Base-by-base conservation (phyloP, 2,797 vertebrate genomes). In the Anguilla obscura region DNA sequence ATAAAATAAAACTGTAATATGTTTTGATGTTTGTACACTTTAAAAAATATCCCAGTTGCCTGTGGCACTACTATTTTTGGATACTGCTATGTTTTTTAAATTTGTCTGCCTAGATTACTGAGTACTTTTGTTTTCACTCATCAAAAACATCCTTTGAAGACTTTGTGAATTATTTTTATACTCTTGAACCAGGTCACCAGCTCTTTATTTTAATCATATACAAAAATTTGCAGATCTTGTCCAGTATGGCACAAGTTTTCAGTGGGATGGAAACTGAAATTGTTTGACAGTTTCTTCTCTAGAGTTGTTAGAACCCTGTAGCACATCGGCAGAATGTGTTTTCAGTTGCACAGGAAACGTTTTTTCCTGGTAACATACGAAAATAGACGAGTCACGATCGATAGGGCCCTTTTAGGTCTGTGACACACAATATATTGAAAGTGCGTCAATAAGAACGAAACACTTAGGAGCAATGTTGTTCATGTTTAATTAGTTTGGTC, bases 1-100 rank as follows among this genome's bases (percentile, higher is more conserved):
- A 92, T 90, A 89, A 66, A 66, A 90, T 86, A 69, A 87, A 94
- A 96, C 95, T 96, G 96, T 96, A 96, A 94, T 96, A 96, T 95
- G 96, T 97, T 97, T 96, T 96, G 96, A 97, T 97, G 96, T 97
- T 97, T 97, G 93, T 97, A 96, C 96, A 95, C 93, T 94, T 96
- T 94, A 95, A 93, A 94, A 66, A 96, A 94, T 71, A 95, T 96
- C 96, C 96, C 96, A 94, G 95, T 95, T 94, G 95, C 96, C 95
- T 95, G 95, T 93, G 96, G 95, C 94, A 96, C 95, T 96, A 95
- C 94, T 93, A 94, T 95, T 90, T 94, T 96, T 90, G 94, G 94
- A 96, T 94, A 93, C 94, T 88, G 91, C 90, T 94, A 91, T 92
- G 94, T 95, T 96, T 95, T 90, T 91, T 93, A 88, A 91, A 95